Evolutionary conservation across 2,888 invertebrate species (phyloP), one percentile per base, ranked within the genome.

Genomic region (Papilio gigon): DNA sequence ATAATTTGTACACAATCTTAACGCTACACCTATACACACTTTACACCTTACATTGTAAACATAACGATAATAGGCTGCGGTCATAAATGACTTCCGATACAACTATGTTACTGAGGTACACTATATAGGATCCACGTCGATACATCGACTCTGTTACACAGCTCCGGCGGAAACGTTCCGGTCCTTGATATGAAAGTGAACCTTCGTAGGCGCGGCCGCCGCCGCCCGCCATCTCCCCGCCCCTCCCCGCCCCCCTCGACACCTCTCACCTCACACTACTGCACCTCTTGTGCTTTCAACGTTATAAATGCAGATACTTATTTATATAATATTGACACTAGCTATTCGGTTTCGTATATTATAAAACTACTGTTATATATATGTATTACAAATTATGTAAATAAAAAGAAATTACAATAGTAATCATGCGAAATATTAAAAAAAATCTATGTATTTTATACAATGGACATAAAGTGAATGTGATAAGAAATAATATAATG

Each of bases 41-140:
- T 86, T 84, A 88, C 87, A 87, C 80, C 88, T 88, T 90, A 90
- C 74, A 84, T 75, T 75, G 79, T 88, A 88, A 84, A 88, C 90
- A 90, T 91, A 91, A 90, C 78, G 83, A 85, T 90, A 91, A 88
- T 91, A 91, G 91, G 90, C 91, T 90, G 85, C 87, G 91, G 91
- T 90, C 90, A 88, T 86, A 84, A 84, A 85, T 86, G 89, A 90
- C 90, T 87, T 56, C 82, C 80, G 81, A 86, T 90, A 89, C 84
- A 86, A 86, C 89, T 90, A 90, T 83, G 77, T 82, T 85, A 88
- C 84, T 90, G 90, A 91, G 91, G 91, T 90, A 91, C 89, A 88
- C 88, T 87, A 89, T 87, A 87, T 88, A 90, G 90, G 90, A 91
- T 88, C 82, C 84, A 81, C 80, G 85, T 81, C 84, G 84, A 84